Evolutionary conservation across 2,797 vertebrate genomes (phyloP).

Genomic region (Natrix natrix): DNA sequence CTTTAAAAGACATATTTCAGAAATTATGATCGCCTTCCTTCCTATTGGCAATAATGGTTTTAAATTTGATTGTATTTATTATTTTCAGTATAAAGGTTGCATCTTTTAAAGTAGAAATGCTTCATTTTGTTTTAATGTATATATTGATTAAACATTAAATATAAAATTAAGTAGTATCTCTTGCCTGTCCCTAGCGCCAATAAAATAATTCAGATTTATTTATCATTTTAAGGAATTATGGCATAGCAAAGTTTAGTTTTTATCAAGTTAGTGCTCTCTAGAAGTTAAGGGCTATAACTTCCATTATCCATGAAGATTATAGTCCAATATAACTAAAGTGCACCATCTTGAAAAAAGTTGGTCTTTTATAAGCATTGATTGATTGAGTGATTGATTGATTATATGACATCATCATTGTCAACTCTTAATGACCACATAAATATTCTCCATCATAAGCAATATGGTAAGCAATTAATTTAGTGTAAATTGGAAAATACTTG

Average conservation of each 20-base stretch:
- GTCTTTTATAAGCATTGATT: slow-evolving; percentile 11
- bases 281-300: neutral
- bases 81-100: neutral
- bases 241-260: neutral
- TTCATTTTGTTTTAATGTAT: neutral
- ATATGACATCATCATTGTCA: neutral
- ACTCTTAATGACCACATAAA: neutral
- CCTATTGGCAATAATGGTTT: neutral
- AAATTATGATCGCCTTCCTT: neutral
- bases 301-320: neutral
- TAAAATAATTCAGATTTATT: neutral
- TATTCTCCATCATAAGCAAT: neutral
- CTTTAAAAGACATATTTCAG: neutral
- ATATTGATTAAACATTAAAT: neutral
- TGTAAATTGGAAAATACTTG: slow-evolving; percentile 21
- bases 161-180: neutral
- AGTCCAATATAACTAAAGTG: neutral
- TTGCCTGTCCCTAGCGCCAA: neutral
- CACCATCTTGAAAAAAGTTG: neutral
- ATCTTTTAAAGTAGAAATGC: neutral
- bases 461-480: slow-evolving; percentile 6
- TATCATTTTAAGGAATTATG: neutral
- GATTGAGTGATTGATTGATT: neutral
- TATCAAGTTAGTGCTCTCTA: neutral
- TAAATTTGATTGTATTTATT: neutral